These are phyloP conservation scores for Anastrepha obliqua DNA, from an alignment of 1,140 invertebrate species.

Conservation along the genomic window DNA sequence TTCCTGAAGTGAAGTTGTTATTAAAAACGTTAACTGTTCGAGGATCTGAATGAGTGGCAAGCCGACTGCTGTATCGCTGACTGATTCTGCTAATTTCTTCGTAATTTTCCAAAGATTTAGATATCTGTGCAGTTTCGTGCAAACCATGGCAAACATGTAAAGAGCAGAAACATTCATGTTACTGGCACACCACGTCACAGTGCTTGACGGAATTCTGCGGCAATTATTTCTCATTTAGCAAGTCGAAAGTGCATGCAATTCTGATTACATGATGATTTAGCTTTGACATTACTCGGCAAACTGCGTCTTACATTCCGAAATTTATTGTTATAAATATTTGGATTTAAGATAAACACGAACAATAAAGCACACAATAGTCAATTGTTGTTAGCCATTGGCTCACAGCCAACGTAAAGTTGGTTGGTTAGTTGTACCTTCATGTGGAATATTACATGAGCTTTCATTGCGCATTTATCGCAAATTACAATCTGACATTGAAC, in stretches of 20 bases:
- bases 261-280: slow-evolving; percentile 7
- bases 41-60: no score
- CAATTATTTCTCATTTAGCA: no score
- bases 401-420: background rate
- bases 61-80: no score
- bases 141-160: no score
- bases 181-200: no score
- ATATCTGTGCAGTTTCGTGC: no score
- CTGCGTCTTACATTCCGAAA: background rate
- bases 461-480: slow-evolving; percentile 25
- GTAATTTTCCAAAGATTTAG: no score
- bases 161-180: no score
- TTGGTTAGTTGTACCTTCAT: slow-evolving; percentile 17
- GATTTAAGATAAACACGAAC: slow-evolving; percentile 43
- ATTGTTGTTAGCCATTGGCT: background rate
- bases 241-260: background rate
- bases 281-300: background rate
- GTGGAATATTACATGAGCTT: background rate
- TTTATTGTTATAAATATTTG: slow-evolving; percentile 37
- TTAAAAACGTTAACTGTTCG: no score
- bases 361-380: background rate
- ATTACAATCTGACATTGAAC: slow-evolving; percentile 41
- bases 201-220: no score
- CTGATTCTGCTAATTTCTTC: no score
- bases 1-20: no score